Conservation (phyloP, 2,113 vertebrate genomes). For the Pagrus major region DNA sequence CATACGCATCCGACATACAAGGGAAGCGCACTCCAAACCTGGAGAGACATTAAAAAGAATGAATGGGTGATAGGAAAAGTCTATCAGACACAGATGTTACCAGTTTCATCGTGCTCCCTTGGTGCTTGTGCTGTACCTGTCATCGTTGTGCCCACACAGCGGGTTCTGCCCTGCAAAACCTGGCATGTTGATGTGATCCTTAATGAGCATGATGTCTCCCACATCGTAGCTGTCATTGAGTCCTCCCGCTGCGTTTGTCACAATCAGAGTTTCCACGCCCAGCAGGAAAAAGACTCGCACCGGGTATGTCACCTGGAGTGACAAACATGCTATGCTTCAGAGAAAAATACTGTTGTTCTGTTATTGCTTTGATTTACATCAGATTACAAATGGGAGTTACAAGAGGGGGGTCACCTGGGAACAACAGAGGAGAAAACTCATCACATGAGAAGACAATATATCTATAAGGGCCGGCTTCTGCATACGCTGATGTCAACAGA, state of each 20-base stretch:
- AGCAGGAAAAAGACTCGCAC: constrained; percentile 84
- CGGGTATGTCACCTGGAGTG: constrained; percentile 83
- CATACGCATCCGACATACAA: constrained; percentile 87
- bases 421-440: constrained; percentile 1
- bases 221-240: constrained; percentile 75
- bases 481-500: background rate
- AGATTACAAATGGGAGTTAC: constrained; percentile 3
- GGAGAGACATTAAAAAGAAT: background rate
- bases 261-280: constrained; percentile 82
- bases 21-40: constrained; percentile 86
- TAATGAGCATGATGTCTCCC: constrained; percentile 87
- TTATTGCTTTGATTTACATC: background rate
- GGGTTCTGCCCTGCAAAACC: constrained; percentile 85
- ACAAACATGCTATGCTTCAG: constrained; percentile 19
- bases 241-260: constrained; percentile 86
- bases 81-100: background rate
- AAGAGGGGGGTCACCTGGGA: background rate
- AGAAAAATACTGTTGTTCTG: background rate
- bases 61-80: background rate
- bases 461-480: background rate
- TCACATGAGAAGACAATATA: background rate
- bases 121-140: constrained; percentile 69
- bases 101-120: background rate
- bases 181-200: constrained; percentile 86
- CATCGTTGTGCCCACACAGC: constrained; percentile 83